These are phyloP conservation scores for Ophiodon elongatus DNA, from an alignment of 2,113 vertebrate species.

Conservation along the genomic window DNA sequence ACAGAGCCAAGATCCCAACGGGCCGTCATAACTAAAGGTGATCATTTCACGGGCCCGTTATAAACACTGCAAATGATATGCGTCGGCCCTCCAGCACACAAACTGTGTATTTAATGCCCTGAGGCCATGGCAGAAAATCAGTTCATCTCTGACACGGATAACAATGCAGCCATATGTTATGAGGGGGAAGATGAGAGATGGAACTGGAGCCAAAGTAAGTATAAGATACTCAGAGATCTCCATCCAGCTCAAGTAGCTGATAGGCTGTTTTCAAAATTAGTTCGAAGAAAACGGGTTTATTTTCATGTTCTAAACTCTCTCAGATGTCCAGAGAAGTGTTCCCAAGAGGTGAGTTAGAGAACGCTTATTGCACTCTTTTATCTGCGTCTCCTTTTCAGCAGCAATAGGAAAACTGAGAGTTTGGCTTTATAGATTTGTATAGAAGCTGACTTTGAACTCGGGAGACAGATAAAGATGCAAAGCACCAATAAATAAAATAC, in stretches of 20 bases:
- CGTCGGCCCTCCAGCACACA: slow-evolving; percentile 26
- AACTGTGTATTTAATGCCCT: slow-evolving; percentile 14
- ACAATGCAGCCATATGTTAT: slow-evolving; percentile 50
- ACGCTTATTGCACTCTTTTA: slow-evolving; percentile 49
- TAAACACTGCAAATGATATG: slow-evolving; percentile 59
- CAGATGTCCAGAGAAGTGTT: slow-evolving; percentile 42
- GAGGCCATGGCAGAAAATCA: slow-evolving; percentile 47
- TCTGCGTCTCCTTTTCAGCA: slow-evolving; percentile 19
- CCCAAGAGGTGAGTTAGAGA: slow-evolving; percentile 33
- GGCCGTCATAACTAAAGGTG: slow-evolving; percentile 54
- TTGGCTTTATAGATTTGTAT: neutral
- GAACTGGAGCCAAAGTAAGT: slow-evolving; percentile 5
- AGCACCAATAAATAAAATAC: slow-evolving; percentile 1
- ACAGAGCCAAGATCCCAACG: slow-evolving; percentile 30
- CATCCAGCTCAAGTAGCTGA: slow-evolving; percentile 38
- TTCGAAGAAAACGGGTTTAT: slow-evolving; percentile 16
- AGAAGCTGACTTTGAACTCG: neutral
- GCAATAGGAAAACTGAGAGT: neutral
- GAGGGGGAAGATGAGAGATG: slow-evolving; percentile 31
- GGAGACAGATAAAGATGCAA: slow-evolving; percentile 7
- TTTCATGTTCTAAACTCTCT: slow-evolving; percentile 46
- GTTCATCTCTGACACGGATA: slow-evolving; percentile 56
- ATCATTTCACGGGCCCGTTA: slow-evolving; percentile 65
- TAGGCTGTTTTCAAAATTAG: slow-evolving; percentile 53
- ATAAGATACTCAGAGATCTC: slow-evolving; percentile 30